A percentile compares a stretch with the other conserved stretches of the same genome.
Evolutionary conservation across 2,888 invertebrate genomes (phyloP).

Genomic region (Gandaritis pyraliata): DNA sequence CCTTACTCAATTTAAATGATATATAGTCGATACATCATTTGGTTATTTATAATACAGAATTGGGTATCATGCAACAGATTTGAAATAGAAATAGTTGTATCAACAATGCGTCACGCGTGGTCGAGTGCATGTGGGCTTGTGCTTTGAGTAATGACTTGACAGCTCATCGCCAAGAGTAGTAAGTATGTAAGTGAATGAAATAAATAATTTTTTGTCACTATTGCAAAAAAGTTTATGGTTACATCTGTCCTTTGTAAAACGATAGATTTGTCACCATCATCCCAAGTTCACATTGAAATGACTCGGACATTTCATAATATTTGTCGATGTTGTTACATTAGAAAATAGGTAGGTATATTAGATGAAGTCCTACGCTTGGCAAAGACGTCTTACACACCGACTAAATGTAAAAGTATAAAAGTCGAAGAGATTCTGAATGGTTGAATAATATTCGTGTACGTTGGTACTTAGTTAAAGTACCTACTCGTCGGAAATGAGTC

Average conservation of each 20-base stretch:
- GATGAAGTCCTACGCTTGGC: slow-evolving; percentile 22
- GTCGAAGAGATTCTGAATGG: not conserved
- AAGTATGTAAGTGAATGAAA: too few species aligned
- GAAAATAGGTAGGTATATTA: slow-evolving; percentile 25
- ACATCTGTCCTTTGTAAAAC: not conserved
- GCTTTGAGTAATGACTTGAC: slow-evolving; percentile 19
- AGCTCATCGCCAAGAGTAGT: too few species aligned
- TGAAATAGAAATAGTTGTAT: slow-evolving; percentile 54
- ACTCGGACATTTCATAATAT: slow-evolving; percentile 25
- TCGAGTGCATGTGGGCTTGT: slow-evolving; percentile 29
- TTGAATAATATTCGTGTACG: not conserved
- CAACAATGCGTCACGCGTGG: slow-evolving; percentile 46
- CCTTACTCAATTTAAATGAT: slow-evolving; percentile 29
- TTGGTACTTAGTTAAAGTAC: too few species aligned
- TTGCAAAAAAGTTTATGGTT: not conserved
- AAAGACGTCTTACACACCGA: slow-evolving; percentile 2
- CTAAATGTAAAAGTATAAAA: not conserved
- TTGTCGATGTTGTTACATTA: slow-evolving; percentile 22
- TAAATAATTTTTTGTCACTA: too few species aligned
- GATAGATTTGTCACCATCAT: slow-evolving; percentile 8
- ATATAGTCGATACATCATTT: slow-evolving; percentile 41
- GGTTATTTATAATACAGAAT: slow-evolving; percentile 48
- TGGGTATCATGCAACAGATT: slow-evolving; percentile 42
- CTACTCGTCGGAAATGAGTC: not conserved
- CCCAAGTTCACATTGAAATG: slow-evolving; percentile 36